phyloP scores from a whole-genome alignment of 2,888 invertebrate species.

The Heliconius erato region DNA sequence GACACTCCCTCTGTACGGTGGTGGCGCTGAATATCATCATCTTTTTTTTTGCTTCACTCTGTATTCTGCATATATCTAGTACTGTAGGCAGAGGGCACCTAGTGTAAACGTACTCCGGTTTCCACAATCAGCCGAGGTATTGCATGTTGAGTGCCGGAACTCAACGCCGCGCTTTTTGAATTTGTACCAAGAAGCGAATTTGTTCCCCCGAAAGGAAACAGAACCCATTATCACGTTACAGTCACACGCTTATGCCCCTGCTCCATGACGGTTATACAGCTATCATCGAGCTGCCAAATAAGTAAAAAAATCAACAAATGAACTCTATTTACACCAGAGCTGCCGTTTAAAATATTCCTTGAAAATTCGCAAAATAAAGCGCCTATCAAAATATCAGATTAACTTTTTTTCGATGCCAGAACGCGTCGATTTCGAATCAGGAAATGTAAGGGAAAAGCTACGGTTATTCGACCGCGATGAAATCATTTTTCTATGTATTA shows the following conservation, averaged over 20 bases:
- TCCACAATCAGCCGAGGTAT: no score
- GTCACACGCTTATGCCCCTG: background rate
- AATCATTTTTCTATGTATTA: constrained; percentile 11
- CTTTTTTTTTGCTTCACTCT: background rate
- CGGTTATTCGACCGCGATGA: constrained; percentile 6
- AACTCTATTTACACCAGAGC: constrained; percentile 44
- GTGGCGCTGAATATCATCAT: background rate
- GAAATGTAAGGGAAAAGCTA: constrained; percentile 24
- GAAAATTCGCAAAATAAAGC: constrained; percentile 38
- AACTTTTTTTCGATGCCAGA: constrained; percentile 25
- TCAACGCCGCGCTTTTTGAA: no score
- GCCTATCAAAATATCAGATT: constrained; percentile 41
- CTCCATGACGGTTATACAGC: background rate
- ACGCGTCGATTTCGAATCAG: constrained; percentile 29
- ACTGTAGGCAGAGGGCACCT: background rate
- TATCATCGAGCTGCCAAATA: constrained; percentile 2
- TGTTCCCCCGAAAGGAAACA: no score
- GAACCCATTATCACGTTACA: no score
- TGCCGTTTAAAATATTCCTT: constrained; percentile 26
- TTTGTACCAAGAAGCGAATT: no score
- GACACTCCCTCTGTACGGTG: no score
- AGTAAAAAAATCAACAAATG: constrained; percentile 49
- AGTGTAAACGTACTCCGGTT: no score
- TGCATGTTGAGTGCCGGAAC: no score
- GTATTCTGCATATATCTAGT: background rate